Base-by-base conservation (phyloP, 1,140 invertebrate species). In the Stratiolaelaps scimitus region DNA sequence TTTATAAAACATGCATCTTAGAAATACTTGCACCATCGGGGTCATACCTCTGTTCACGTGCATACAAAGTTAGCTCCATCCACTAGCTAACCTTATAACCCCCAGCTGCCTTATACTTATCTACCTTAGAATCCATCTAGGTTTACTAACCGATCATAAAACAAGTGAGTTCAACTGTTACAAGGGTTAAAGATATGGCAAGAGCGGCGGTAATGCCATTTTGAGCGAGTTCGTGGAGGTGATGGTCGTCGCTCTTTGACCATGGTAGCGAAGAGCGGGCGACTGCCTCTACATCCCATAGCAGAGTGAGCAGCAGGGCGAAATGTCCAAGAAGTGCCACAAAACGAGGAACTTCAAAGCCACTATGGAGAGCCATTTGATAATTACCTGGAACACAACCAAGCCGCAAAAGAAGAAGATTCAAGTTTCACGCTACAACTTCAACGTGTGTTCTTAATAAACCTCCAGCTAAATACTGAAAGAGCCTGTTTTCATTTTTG, bases 261-360 rank as follows among this genome's bases (percentile, higher is more conserved):
- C 53, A 60, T 29, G 53, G 23, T 60, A 60, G 15, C 4, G 53
- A 60, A 5, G 53, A 60, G 15, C 23, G 17, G 13, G 53, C 53
- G 2, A 60, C 53, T 17, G 34, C 53, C 34, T 60, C 53, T 2
- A 60, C 53, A 26, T 60, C 53, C 53, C 53, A 60, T 23, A 65
- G 10, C 1, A 65, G 64, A 17, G 43, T 28, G 13, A 65, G 26
- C 1, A 65, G 64, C 13, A 65, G 46, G 1, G 40, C 64, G 13
- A 65, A 65, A 40, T 65, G 46, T n/a, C 64, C 64, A 43, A 65
- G 64, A 30, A 65, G 64, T 10, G 40, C 40, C 23, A 65, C 64
- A 43, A 65, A 53, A 17, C 46, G 64, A 40, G 64, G 46, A 17
- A 65, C 28, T 26, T 60, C 53, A 34, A 60, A 60, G 17, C 53